Conservation (phyloP, 2,888 invertebrate species). For the Cybosia mesomella region DNA sequence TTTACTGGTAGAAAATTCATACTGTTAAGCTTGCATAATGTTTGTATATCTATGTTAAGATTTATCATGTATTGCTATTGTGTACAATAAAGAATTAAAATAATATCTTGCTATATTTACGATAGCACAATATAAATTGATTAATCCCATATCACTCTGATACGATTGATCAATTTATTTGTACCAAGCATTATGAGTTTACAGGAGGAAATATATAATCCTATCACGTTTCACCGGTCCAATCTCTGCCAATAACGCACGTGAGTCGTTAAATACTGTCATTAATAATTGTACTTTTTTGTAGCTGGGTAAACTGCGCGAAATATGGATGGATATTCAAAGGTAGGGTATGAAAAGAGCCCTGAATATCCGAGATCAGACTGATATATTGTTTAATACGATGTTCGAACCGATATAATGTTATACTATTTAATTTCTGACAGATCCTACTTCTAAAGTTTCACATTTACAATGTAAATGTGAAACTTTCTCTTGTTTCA, state of each 20-base stretch:
- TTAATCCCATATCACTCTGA: neutral
- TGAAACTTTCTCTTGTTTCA: no score
- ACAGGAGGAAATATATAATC: constrained; percentile 11
- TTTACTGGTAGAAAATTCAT: no score
- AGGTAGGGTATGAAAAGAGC: neutral
- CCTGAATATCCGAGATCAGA: neutral
- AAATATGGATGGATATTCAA: neutral
- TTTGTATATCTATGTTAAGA: no score
- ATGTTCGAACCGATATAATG: neutral
- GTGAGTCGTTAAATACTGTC: constrained; percentile 20
- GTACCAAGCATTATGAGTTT: constrained; percentile 6
- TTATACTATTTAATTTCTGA: neutral
- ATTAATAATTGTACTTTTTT: constrained; percentile 18
- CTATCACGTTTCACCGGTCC: constrained; percentile 18
- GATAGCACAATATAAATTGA: neutral
- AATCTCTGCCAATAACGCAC: constrained; percentile 23
- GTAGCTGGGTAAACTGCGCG: constrained; percentile 15
- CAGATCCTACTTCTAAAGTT: neutral
- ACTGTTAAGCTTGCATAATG: no score
- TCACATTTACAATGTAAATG: no score
- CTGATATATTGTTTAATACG: neutral
- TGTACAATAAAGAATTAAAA: no score
- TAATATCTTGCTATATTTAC: no score
- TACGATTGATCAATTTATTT: neutral
- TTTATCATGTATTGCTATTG: no score